Evolutionary conservation across 2,113 vertebrate species (phyloP).

Genomic region (human (Homo sapiens)): GRCh38 chr5:125878501-125879000

Average conservation of each 20-base stretch:
- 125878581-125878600: not conserved
- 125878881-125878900: not conserved
- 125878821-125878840: no score
- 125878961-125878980: not conserved
- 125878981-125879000: not conserved
- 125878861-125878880: not conserved
- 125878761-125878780: not conserved
- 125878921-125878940: not conserved
- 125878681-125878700: not conserved
- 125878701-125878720: not conserved
- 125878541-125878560: not conserved
- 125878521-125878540: not conserved
- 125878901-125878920: not conserved
- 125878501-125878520: not conserved
- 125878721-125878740: not conserved
- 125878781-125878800: not conserved
- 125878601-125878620: slow-evolving; percentile 8
- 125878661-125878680: not conserved
- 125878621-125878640: not conserved
- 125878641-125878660: not conserved
- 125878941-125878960: not conserved
- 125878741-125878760: not conserved
- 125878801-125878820: not conserved
- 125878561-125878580: not conserved
- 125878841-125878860: not conserved